Evolutionary conservation across 2,888 invertebrate genomes (phyloP).

Genomic region (Balanococcus diminutus): DNA sequence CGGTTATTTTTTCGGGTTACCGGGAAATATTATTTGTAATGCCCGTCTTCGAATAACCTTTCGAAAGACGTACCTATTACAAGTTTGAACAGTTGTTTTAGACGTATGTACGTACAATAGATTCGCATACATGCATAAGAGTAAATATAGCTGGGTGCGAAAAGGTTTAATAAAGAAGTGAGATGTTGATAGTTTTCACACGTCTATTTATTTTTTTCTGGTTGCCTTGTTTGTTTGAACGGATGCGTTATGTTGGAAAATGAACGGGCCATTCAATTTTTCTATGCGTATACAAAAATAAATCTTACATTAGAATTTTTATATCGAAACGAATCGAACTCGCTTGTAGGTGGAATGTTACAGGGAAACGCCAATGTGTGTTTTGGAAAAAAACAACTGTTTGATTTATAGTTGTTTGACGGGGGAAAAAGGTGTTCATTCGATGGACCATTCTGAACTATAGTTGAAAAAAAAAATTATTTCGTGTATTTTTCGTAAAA

Average conservation of each 20-base stretch:
- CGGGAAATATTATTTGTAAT: not conserved
- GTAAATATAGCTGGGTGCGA: not conserved
- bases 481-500: not conserved
- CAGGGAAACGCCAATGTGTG: not conserved
- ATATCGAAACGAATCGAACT: not conserved
- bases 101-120: not conserved
- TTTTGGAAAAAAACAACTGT: not conserved
- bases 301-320: not conserved
- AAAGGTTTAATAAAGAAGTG: not conserved
- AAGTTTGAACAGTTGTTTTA: conserved; percentile 25
- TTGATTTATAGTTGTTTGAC: not conserved
- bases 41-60: not conserved
- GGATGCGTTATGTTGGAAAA: not conserved
- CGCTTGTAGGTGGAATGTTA: not conserved
- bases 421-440: too few species aligned
- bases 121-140: not conserved
- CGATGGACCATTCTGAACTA: too few species aligned
- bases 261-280: not conserved
- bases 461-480: not conserved
- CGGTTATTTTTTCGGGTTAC: not conserved
- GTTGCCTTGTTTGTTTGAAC: not conserved
- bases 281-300: not conserved
- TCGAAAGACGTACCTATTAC: not conserved
- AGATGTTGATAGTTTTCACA: not conserved
- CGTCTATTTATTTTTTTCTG: not conserved